phyloP scores from a whole-genome alignment of 2,797 vertebrate species.

The Lemur catta region DNA sequence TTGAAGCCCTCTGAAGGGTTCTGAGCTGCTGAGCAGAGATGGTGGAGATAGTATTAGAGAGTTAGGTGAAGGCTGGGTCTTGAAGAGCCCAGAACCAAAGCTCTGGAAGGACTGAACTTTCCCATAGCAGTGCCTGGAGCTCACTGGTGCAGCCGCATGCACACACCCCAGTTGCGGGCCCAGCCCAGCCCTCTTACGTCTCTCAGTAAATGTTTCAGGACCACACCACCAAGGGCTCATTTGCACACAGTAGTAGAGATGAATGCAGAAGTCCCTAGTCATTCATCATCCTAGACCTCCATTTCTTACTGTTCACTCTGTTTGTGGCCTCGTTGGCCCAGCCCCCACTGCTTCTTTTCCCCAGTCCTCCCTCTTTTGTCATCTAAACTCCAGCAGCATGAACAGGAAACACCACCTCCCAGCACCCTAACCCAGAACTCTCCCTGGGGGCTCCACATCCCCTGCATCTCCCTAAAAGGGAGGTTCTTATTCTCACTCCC shows the following conservation, averaged over 20 bases:
- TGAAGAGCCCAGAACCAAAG: neutral
- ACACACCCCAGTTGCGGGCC: neutral
- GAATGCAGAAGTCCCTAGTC: neutral
- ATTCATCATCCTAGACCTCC: neutral
- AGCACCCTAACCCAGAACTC: neutral
- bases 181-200: neutral
- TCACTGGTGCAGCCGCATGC: neutral
- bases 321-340: neutral
- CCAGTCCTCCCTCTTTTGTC: neutral
- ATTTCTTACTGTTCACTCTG: neutral
- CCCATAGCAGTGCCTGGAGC: neutral
- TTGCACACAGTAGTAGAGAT: neutral
- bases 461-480: neutral
- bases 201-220: neutral
- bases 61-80: neutral
- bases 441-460: neutral
- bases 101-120: neutral
- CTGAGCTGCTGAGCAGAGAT: neutral
- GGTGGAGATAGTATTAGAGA: neutral
- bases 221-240: neutral
- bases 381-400: neutral
- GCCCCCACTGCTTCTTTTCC: neutral
- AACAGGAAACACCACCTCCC: neutral
- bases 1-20: neutral
- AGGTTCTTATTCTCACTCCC: neutral